phyloP scores from a whole-genome alignment of 2,797 vertebrate species.

The Ceryle rudis region DNA sequence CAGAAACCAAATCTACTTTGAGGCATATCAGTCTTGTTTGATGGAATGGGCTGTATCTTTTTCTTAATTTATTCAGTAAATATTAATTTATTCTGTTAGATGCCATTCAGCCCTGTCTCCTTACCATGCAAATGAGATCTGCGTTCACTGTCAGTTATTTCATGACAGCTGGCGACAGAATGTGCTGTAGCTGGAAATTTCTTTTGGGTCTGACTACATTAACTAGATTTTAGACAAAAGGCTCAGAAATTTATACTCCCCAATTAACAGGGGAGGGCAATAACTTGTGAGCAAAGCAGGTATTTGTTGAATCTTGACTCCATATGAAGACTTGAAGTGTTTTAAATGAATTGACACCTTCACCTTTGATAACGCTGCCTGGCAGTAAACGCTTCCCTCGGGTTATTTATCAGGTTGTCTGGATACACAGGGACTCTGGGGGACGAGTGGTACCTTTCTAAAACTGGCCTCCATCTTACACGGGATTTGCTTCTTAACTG shows the following conservation, averaged over 20 bases:
- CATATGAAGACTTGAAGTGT: background rate
- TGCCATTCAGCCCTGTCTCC: background rate
- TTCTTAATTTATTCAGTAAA: background rate
- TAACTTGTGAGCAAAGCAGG: background rate
- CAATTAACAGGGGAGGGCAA: background rate
- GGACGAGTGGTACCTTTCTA: background rate
- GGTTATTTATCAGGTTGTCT: background rate
- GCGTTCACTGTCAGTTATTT: background rate
- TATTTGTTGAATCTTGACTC: background rate
- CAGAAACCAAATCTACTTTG: background rate
- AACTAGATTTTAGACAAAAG: background rate
- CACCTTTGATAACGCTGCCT: background rate
- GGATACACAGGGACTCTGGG: background rate
- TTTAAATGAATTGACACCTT: accelerated
- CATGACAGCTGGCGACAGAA: background rate
- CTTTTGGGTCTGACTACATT: background rate
- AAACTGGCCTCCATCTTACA: background rate
- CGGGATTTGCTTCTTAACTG: background rate
- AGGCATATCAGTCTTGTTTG: background rate
- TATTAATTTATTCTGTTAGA: background rate
- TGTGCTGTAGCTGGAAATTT: background rate
- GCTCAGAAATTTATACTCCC: background rate
- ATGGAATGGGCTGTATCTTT: background rate
- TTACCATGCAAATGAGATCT: background rate
- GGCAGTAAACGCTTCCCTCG: background rate